Base-by-base conservation (phyloP, 37 sponge, comb jelly and placozoan genomes). In the Beroe forskalii region DNA sequence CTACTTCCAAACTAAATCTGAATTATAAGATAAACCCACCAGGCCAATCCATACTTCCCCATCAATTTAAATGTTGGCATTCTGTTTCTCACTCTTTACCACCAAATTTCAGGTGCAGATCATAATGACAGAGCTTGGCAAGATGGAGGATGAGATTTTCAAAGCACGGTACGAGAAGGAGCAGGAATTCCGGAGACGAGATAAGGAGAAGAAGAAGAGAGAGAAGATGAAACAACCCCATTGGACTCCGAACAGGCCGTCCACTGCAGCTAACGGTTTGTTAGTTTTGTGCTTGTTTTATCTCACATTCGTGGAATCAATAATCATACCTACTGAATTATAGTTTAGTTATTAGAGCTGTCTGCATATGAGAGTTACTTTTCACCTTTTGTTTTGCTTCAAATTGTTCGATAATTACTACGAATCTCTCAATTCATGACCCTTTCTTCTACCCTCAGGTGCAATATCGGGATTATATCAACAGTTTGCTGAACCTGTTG, bases 61-160 rank as follows among this genome's bases (percentile, higher is more conserved):
- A n/a, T n/a, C n/a, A n/a, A n/a, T n/a, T n/a, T n/a, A n/a, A n/a
- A n/a, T n/a, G n/a, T n/a, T n/a, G n/a, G n/a, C n/a, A n/a, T n/a
- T n/a, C n/a, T n/a, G 55, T 12, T 48, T 6, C 55, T 48, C 55
- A 48, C 55, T 48, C 55, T 17, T 17, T 17, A 12, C 12, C 12
- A 12, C 12, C 55, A 17, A 12, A 17, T 12, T 6, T 48, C 86
- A 92, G 75, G 99, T 99, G 9, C 95, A 95, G 91, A 76, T 93
- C 35, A 95, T 99, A 20, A 83, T 98, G 61, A 94, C 91, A 86
- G 93, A 92, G 41, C 91, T 95, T 1, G 96, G 96, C n/a, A 63
- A 90, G 67, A 91, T 94, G 28, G 96, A 95, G 67, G 96, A 95
- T 91, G 92, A 91, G 60, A 93, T 93, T 0, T 97, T 97, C 94